These are phyloP conservation scores for Ischnus inquisitorius DNA, from an alignment of 2,888 invertebrate genomes.

Conservation along the genomic window DNA sequence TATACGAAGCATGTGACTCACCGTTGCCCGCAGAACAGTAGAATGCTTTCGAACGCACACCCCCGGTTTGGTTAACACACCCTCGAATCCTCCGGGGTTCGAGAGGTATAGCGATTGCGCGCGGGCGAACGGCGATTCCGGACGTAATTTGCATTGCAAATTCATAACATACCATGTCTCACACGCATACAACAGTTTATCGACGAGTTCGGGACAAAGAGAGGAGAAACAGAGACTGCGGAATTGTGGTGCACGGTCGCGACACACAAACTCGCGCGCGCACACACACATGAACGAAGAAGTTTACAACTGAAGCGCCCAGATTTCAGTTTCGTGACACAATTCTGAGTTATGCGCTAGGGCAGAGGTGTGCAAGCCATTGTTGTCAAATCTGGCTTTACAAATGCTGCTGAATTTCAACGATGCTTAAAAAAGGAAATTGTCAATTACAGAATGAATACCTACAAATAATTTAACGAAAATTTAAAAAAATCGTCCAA, in stretches of 20 bases:
- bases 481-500: no score
- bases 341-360: no score
- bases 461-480: no score
- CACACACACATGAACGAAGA: background rate
- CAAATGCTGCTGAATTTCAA: no score
- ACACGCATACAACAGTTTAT: conserved; percentile 69
- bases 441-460: no score
- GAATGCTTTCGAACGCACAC: conserved; percentile 69
- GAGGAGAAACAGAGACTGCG: background rate
- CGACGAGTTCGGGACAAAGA: conserved; percentile 39
- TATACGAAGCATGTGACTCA: conserved; percentile 68
- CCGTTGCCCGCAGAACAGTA: conserved; percentile 47
- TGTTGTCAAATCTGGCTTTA: no score
- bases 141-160: conserved; percentile 83
- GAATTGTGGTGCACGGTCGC: background rate
- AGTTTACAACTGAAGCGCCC: no score
- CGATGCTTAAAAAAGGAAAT: no score
- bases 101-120: conserved; percentile 51
- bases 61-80: conserved; percentile 62
- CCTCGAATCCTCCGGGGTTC: conserved; percentile 59
- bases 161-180: conserved; percentile 80
- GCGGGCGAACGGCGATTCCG: conserved; percentile 68
- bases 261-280: background rate
- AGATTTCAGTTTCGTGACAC: no score
- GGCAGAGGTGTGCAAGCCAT: no score